Percentiles rank a stretch among this genome's conserved stretches.
These are phyloP conservation scores for Tychaedon coryphoeus DNA, from an alignment of 2,113 vertebrate species.

Conservation along the genomic window DNA sequence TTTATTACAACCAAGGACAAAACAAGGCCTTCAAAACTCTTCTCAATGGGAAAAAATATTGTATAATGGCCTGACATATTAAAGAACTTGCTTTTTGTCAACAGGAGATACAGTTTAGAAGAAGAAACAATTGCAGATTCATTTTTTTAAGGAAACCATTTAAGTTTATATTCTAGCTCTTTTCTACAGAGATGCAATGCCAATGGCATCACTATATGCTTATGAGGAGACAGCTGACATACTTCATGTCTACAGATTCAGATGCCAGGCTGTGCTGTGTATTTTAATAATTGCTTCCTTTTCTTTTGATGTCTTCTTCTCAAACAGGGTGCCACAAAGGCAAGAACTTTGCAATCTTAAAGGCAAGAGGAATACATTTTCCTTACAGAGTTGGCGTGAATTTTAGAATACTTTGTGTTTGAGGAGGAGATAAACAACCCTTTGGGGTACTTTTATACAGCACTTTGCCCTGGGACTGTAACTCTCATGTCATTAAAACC, in stretches of 20 bases:
- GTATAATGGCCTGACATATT: conserved; percentile 2
- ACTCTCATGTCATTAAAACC: background rate
- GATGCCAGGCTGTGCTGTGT: conserved; percentile 20
- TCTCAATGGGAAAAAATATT: conserved; percentile 24
- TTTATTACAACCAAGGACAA: conserved; percentile 54
- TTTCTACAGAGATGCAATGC: conserved; percentile 49
- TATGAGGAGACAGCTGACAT: conserved; percentile 57
- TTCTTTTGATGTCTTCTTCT: background rate
- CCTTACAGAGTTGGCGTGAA: background rate
- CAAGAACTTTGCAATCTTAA: background rate
- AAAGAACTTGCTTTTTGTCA: conserved; percentile 39
- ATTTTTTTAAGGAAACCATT: conserved; percentile 62
- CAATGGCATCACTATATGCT: background rate
- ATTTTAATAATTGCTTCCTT: background rate
- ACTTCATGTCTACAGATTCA: conserved; percentile 27
- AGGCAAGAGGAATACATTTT: background rate
- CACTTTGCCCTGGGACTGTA: background rate
- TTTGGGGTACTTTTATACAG: background rate
- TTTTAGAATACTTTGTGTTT: background rate
- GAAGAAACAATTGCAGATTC: conserved; percentile 52
- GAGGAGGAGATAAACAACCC: background rate
- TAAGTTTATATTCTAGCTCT: conserved; percentile 52
- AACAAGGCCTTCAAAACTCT: conserved; percentile 26
- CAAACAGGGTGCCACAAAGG: background rate
- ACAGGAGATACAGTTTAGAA: conserved; percentile 30